Base-by-base conservation (phyloP, 2,888 invertebrate species). In the Tipula unca region DNA sequence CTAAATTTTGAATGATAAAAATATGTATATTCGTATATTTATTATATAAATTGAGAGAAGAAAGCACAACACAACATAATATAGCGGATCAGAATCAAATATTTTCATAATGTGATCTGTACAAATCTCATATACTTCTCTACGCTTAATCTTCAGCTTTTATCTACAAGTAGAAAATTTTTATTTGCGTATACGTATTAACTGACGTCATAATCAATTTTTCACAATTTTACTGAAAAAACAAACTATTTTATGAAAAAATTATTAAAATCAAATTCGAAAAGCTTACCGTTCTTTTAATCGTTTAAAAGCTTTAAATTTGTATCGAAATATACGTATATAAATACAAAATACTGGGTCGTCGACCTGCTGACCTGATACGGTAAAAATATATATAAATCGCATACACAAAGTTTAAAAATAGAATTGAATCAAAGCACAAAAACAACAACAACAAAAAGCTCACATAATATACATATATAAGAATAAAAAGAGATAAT, bases 311-410 rank as follows among this genome's bases (percentile, higher is more conserved):
- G 69, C 69, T 69, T 69, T 69, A 25, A 10, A 10, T 8, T 25
- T 8, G n/a, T 82, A 29, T 14, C 82, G 29, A 13, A 29, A 25
- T n/a, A n/a, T 82, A 83, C 35, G 29, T 83, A 83, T 10, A 82
- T 1, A 82, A 10, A 82, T 20, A 32, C 32, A 32, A 17, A 17
- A 83, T 83, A 83, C 17, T 32, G 87, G 88, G 88, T 88, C 87
- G 87, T 87, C 87, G 87, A 88, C 87, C 88, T 87, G 87, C 87
- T 88, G 87, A 88, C 87, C 87, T 87, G 88, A 25, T 39, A 83
- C 83, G 32, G 69, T 25, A 25, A 69, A 20, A 69, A 25, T 69
- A 69, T n/a, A n/a, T 83, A 83, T 32, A 83, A 83, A 83, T 83
- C 29, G 83, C 83, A 83, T 83, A 83, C 29, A 83, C 3, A 69